Percentiles rank a stretch among this genome's conserved stretches.
Evolutionary conservation across 2,888 invertebrate genomes (phyloP).

Genomic region (Phlogophora meticulosa): DNA sequence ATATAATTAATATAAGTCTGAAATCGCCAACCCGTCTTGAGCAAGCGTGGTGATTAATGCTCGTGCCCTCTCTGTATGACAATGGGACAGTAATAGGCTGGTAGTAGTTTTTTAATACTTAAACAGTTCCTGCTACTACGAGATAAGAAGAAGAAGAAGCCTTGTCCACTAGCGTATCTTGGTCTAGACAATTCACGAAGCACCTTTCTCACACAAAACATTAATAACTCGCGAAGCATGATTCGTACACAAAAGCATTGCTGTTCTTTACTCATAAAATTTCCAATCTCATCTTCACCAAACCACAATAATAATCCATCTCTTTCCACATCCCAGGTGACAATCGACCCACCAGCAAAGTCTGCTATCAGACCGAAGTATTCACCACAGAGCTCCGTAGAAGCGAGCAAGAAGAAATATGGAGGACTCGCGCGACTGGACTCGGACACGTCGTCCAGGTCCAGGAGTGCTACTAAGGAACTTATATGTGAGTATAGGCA

Average conservation of each 20-base stretch:
- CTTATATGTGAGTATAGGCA: slow-evolving; percentile 93
- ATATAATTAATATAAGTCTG: no score
- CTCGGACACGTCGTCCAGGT: slow-evolving; percentile 96
- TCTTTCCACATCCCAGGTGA: slow-evolving; percentile 74
- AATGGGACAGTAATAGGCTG: no score
- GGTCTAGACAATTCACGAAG: no score
- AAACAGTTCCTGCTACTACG: no score
- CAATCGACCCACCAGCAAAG: slow-evolving; percentile 87
- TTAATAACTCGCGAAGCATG: not conserved
- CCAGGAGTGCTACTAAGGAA: slow-evolving; percentile 97
- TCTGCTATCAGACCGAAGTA: slow-evolving; percentile 84
- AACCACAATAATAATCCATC: not conserved
- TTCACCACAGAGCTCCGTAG: slow-evolving; percentile 87
- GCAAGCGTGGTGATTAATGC: no score
- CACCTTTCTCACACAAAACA: no score
- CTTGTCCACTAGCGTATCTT: no score
- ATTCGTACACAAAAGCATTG: not conserved
- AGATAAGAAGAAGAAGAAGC: no score
- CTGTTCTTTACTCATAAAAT: no score
- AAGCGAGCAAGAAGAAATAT: slow-evolving; percentile 86
- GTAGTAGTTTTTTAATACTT: no score
- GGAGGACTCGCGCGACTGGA: slow-evolving; percentile 91
- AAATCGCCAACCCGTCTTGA: no score
- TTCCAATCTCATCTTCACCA: not conserved
- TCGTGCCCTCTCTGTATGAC: no score